These are phyloP conservation scores for Osmerus eperlanus DNA, from an alignment of 2,113 vertebrate species.

Conservation along the genomic window DNA sequence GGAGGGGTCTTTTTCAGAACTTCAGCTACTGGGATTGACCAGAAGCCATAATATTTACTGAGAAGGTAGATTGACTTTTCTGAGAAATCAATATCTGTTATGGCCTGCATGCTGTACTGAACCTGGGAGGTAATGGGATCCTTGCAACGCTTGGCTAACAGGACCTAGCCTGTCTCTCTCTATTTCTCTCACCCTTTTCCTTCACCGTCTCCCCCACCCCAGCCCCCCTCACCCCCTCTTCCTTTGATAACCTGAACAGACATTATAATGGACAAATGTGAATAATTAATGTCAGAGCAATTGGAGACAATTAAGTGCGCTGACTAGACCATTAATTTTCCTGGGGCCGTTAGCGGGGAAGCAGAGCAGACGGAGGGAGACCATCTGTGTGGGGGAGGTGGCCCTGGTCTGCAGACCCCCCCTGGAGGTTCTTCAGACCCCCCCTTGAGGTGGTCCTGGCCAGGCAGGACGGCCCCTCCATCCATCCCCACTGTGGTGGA, in stretches of 20 bases:
- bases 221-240: slow-evolving; percentile 47
- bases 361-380: slow-evolving; percentile 25
- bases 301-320: slow-evolving; percentile 77
- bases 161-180: slow-evolving; percentile 45
- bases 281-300: slow-evolving; percentile 80
- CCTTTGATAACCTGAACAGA: slow-evolving; percentile 55
- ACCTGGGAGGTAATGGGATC: slow-evolving; percentile 68
- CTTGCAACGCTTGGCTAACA: slow-evolving; percentile 67
- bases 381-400: slow-evolving; percentile 38
- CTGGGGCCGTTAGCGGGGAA: slow-evolving; percentile 27
- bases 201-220: slow-evolving; percentile 8
- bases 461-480: slow-evolving; percentile 25
- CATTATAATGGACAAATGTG: slow-evolving; percentile 59
- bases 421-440: neutral
- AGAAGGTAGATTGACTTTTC: slow-evolving; percentile 70
- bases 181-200: slow-evolving; percentile 42
- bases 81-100: slow-evolving; percentile 73
- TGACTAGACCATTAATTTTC: slow-evolving; percentile 76
- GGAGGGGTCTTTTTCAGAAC: slow-evolving; percentile 14
- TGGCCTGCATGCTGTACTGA: slow-evolving; percentile 60
- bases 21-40: slow-evolving; percentile 48
- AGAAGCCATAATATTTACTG: slow-evolving; percentile 73
- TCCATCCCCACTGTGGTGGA: slow-evolving; percentile 21
- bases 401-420: slow-evolving; percentile 9
- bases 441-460: slow-evolving; percentile 28